Base-by-base conservation (phyloP, 2,888 invertebrate genomes). In the Drosophila buzzatii region DNA sequence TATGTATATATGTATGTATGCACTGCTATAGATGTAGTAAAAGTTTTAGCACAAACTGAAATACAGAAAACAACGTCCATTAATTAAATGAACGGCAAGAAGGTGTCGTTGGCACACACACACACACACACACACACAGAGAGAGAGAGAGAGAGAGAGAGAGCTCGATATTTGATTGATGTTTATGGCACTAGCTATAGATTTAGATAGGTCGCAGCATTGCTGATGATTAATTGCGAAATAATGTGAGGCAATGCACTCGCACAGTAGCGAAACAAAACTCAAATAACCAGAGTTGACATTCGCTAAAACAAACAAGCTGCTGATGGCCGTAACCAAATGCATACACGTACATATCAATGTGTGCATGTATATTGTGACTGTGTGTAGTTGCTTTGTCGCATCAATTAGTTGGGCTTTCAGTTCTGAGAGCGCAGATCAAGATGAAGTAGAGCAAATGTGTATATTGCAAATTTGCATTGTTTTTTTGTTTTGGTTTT, bases 161-260 rank as follows among this genome's bases (percentile, higher is more conserved):
- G 27, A 27, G 53, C 37, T 53, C 73, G 42, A 77, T 77, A 73
- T 77, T 77, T 77, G 77, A 77, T 77, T 77, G 76, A 77, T 77
- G 76, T 76, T 69, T 65, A 41, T 60, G 31, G 20, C 16, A n/a
- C 47, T 27, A 60, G 33, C 47, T 47, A 23, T 47, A 39, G n/a
- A 12, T 23, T 44, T 39, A 45, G 53, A 9, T 53, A 59, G 76
- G 64, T 56, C 52, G 76, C 57, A 44, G 37, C 12, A 18, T 37
- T 4, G 23, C 31, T 9, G 51, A 73, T 77, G 76, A 77, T 77
- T 77, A 77, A 77, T 77, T 55, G 73, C 73, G 49, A 57, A 73
- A 66, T 73, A 77, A 73, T 70, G 69, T 57, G 70, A 64, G 78
- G 62, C 77, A 73, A 77, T 76, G 76, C 73, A 76, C 76, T 76